Percentiles rank a stretch among this genome's conserved stretches.
Evolutionary conservation across 2,113 vertebrate genomes (phyloP).

Genomic region (Alaudala cheleensis): DNA sequence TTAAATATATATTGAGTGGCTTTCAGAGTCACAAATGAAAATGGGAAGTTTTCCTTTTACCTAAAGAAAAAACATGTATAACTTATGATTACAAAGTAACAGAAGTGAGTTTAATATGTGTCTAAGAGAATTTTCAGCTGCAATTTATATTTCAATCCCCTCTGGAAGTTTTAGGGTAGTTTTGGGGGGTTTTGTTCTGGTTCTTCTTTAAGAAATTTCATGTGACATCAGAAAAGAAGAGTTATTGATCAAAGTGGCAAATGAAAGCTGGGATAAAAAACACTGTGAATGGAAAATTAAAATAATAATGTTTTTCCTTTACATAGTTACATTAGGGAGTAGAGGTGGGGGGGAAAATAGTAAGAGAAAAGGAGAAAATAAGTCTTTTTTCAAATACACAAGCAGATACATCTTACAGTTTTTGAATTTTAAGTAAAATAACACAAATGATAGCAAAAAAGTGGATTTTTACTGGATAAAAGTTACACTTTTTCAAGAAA

Average conservation of each 20-base stretch:
- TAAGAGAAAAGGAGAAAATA: neutral
- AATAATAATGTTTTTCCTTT: neutral
- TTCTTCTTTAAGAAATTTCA: neutral
- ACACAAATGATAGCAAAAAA: neutral
- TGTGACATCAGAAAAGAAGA: neutral
- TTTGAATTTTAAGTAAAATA: neutral
- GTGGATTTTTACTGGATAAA: neutral
- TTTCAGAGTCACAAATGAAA: constrained; percentile 22
- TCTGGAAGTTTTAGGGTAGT: neutral
- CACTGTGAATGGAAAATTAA: neutral
- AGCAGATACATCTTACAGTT: neutral
- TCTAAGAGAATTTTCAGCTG: neutral
- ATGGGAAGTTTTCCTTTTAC: neutral
- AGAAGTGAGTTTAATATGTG: neutral
- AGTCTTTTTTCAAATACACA: neutral
- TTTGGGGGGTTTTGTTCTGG: neutral
- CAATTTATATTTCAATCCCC: constrained; percentile 9
- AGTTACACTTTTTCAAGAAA: neutral
- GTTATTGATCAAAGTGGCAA: neutral
- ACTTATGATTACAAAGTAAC: constrained; percentile 19
- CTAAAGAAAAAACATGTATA: neutral
- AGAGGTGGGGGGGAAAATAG: accelerated
- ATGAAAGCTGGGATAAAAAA: neutral
- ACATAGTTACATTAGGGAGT: neutral
- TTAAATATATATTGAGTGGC: neutral